Evolutionary conservation across 2,888 invertebrate species (phyloP), one percentile per base, ranked within the genome.

Genomic region (Antheraea yamamai): DNA sequence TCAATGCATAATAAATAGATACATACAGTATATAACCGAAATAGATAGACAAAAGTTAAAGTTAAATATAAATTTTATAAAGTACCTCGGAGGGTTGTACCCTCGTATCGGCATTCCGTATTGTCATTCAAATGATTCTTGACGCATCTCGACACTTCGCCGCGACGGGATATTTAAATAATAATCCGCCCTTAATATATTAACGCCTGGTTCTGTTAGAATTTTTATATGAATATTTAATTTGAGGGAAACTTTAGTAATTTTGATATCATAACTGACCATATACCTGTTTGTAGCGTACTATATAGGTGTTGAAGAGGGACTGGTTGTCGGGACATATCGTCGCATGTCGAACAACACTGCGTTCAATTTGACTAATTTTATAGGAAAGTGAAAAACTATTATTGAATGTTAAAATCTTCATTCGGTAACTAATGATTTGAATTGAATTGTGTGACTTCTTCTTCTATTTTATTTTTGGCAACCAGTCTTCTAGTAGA

Each of bases 81-180:
- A n/a, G 16, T 23, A 74, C 8, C 39, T 18, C 35, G 70, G 70
- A 68, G 55, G 23, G 72, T 52, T 64, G 8, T 51, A 1, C 75
- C 70, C 73, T 68, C 47, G 55, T 35, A 39, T 47, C 26, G 35
- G 74, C 16, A 35, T 58, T 30, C 78, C 73, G 77, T 78, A 92
- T 94, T 94, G 92, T 94, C 87, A 94, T 93, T 92, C 85, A 92
- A 92, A 93, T 93, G 70, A 55, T 75, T 79, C 80, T 81, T 84
- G 87, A 86, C 87, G 83, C 85, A 87, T 85, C 86, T 85, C 84
- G 87, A 85, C 85, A 72, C 71, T 72, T 61, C 83, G 84, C 81
- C 78, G 82, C 81, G 82, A 78, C 81, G 83, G 79, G 77, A 83
- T 89, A 92, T 93, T 93, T 92, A 87, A 92, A 92, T 92, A 70